phyloP scores from a whole-genome alignment of 2,888 invertebrate species.

The Chrysolina haemoptera region DNA sequence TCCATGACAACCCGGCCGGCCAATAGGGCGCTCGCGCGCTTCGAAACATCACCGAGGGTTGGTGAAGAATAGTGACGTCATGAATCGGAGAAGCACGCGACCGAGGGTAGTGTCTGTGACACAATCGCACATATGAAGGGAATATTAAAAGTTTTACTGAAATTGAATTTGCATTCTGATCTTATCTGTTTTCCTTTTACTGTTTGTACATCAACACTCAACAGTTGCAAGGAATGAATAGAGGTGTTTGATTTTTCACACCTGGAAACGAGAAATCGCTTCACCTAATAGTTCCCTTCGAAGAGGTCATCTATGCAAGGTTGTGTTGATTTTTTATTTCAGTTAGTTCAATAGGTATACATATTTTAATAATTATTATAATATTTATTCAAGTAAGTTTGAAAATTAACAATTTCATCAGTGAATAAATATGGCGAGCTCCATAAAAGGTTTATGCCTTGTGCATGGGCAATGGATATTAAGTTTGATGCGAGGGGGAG shows the following conservation, averaged over 20 bases:
- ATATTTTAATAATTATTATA: too few relatives aligned
- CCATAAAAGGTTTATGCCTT: too few relatives aligned
- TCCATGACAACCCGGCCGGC: conserved; percentile 48
- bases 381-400: too few relatives aligned
- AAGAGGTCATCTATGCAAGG: too few relatives aligned
- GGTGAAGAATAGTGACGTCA: conserved; percentile 51
- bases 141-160: conserved; percentile 67
- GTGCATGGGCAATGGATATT: too few relatives aligned
- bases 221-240: conserved; percentile 47
- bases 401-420: too few relatives aligned
- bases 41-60: conserved; percentile 52
- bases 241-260: conserved; percentile 51
- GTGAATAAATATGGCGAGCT: too few relatives aligned
- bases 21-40: conserved; percentile 59
- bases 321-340: too few relatives aligned
- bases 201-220: conserved; percentile 66
- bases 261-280: too few relatives aligned
- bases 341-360: too few relatives aligned
- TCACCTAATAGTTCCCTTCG: too few relatives aligned
- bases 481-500: too few relatives aligned
- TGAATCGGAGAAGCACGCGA: conserved; percentile 54
- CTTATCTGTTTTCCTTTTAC: conserved; percentile 67
- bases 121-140: conserved; percentile 59
- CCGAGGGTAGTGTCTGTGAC: conserved; percentile 53
- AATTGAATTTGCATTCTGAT: conserved; percentile 69